Conservation (phyloP, 2,888 invertebrate species). For the Diarsia dahlii region DNA sequence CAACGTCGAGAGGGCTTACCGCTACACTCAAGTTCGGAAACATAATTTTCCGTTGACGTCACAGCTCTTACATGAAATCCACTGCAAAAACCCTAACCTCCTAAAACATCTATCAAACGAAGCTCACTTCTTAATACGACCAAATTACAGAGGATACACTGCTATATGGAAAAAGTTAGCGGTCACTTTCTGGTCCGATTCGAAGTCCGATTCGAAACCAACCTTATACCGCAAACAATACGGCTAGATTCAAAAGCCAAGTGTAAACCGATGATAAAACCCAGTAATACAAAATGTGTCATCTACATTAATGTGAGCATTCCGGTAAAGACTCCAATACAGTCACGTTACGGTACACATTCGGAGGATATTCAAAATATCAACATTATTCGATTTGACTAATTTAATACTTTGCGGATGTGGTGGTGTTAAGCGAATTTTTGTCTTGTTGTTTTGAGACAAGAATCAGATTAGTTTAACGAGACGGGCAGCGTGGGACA, state of each 20-base stretch:
- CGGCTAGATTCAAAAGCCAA: constrained; percentile 74
- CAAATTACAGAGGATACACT: constrained; percentile 82
- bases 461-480: constrained; percentile 83
- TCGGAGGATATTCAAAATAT: constrained; percentile 82
- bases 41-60: constrained; percentile 71
- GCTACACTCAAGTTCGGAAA: constrained; percentile 67
- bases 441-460: constrained; percentile 75
- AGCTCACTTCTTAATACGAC: constrained; percentile 84
- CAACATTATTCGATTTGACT: constrained; percentile 86
- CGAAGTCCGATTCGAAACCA: constrained; percentile 69
- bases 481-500: constrained; percentile 78
- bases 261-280: constrained; percentile 72
- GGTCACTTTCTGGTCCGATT: constrained; percentile 60
- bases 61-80: constrained; percentile 76
- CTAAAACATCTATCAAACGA: constrained; percentile 86
- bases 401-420: constrained; percentile 80
- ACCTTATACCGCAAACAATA: constrained; percentile 75
- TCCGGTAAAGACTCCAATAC: constrained; percentile 83
- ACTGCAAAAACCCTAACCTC: constrained; percentile 80
- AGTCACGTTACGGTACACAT: constrained; percentile 84
- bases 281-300: constrained; percentile 80
- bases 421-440: constrained; percentile 77
- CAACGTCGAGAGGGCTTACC: constrained; percentile 42
- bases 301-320: constrained; percentile 79
- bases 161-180: constrained; percentile 81